Evolutionary conservation across 37 sponge, comb jelly and placozoan genomes (phyloP).

Genomic region (Halichondria panicea): DNA sequence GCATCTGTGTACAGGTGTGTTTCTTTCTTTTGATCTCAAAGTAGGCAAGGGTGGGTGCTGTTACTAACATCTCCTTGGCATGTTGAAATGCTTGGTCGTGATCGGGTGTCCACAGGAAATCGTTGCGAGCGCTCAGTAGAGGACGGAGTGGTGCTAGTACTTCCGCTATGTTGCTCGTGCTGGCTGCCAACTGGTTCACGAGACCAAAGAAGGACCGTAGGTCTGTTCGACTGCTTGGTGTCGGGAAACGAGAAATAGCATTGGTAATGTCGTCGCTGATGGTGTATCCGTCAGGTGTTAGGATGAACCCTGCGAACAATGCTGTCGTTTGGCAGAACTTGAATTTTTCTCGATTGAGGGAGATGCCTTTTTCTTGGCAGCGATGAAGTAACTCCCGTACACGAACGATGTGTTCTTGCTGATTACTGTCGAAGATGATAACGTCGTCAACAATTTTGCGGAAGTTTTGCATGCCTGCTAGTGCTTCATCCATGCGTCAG

Average conservation of each 20-base stretch:
- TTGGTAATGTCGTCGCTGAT: slow-evolving; percentile 22
- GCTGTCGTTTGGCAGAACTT: slow-evolving; percentile 5
- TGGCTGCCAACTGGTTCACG: slow-evolving; percentile 38
- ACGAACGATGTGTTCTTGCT: slow-evolving; percentile 18
- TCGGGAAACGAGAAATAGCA: slow-evolving; percentile 38
- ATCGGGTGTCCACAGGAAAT: slow-evolving; percentile 31
- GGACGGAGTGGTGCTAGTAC: slow-evolving; percentile 22
- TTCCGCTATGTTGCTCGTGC: not conserved
- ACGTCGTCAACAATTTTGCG: slow-evolving; percentile 32
- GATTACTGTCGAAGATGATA: slow-evolving; percentile 21
- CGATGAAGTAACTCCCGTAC: slow-evolving; percentile 28
- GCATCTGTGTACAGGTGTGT: slow-evolving; percentile 54
- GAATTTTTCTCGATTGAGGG: slow-evolving; percentile 44
- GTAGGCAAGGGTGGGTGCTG: slow-evolving; percentile 27
- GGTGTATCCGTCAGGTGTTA: slow-evolving; percentile 6
- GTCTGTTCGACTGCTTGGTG: slow-evolving; percentile 40
- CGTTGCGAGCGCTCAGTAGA: slow-evolving; percentile 42
- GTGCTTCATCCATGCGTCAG: slow-evolving; percentile 45
- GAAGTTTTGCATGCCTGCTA: slow-evolving; percentile 13
- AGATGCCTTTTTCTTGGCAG: slow-evolving; percentile 27
- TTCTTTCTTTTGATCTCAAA: slow-evolving; percentile 33
- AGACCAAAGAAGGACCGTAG: slow-evolving; percentile 46
- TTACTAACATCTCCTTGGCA: slow-evolving; percentile 12
- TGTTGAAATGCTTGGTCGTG: slow-evolving; percentile 25
- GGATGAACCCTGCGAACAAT: slow-evolving; percentile 25